phyloP scores from a whole-genome alignment of 1,140 invertebrate genomes.

The Lanistes nyassanus region DNA sequence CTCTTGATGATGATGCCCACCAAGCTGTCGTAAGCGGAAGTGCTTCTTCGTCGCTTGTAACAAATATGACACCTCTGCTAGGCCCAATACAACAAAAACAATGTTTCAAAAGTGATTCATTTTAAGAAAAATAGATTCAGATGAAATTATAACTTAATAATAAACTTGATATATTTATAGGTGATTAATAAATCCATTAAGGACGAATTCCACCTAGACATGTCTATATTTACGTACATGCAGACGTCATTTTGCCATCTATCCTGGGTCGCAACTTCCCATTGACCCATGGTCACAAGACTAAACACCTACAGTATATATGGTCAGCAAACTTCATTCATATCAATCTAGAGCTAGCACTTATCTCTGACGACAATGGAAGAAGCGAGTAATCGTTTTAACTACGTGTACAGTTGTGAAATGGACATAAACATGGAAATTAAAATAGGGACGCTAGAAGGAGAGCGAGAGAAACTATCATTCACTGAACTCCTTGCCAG shows the following conservation, averaged over 20 bases:
- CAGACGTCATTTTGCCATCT: no score
- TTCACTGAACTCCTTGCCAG: conserved; percentile 88
- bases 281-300: no score
- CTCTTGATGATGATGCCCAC: no score
- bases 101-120: no score
- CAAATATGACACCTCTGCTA: no score
- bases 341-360: no score
- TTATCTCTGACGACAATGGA: conserved; percentile 13
- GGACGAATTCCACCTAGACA: neutral
- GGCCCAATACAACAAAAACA: no score
- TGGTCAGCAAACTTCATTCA: neutral
- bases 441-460: conserved; percentile 92
- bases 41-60: neutral
- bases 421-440: conserved; percentile 87
- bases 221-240: no score
- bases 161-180: neutral
- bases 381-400: conserved; percentile 50
- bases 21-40: conserved; percentile 11
- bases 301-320: no score
- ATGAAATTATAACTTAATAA: no score
- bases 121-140: no score
- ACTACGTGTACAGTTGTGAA: conserved; percentile 88
- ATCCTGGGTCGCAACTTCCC: no score
- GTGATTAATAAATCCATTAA: neutral
- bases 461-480: conserved; percentile 83